Conservation (phyloP, 2,888 invertebrate species). For the Eupithecia inturbata region DNA sequence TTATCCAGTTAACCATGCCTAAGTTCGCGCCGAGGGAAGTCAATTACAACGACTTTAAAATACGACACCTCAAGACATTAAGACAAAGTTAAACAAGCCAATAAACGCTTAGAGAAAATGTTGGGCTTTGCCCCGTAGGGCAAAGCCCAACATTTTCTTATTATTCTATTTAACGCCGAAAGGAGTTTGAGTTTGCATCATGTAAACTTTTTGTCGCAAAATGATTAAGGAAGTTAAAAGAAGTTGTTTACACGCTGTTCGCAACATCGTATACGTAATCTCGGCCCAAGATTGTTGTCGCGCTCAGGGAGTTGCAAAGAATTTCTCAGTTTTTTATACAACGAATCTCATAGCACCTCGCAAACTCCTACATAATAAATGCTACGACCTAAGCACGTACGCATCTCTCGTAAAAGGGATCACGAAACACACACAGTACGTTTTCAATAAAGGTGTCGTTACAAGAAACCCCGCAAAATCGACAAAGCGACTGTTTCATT, state of each 20-base stretch:
- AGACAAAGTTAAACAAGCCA: conserved; percentile 63
- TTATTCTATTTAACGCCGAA: conserved; percentile 57
- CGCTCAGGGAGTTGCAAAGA: conserved; percentile 23
- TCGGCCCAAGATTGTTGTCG: conserved; percentile 31
- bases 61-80: conserved; percentile 62
- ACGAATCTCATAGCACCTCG: conserved; percentile 37
- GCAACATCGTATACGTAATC: conserved; percentile 28
- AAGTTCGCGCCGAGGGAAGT: conserved; percentile 56
- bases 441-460: conserved; percentile 74
- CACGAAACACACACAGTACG: conserved; percentile 63
- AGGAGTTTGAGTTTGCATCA: conserved; percentile 53
- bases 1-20: conserved; percentile 51
- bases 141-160: too few relatives aligned
- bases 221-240: conserved; percentile 34
- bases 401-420: conserved; percentile 58
- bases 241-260: conserved; percentile 32
- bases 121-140: conserved; percentile 54
- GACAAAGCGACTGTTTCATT: conserved; percentile 77
- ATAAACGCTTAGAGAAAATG: conserved; percentile 54
- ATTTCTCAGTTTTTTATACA: conserved; percentile 31
- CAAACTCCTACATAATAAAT: conserved; percentile 51
- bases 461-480: conserved; percentile 69
- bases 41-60: conserved; percentile 64
- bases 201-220: conserved; percentile 52
- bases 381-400: conserved; percentile 50